Evolutionary conservation across 2,888 invertebrate species (phyloP), one percentile per base, ranked within the genome.

Genomic region (Cantharis rufa): DNA sequence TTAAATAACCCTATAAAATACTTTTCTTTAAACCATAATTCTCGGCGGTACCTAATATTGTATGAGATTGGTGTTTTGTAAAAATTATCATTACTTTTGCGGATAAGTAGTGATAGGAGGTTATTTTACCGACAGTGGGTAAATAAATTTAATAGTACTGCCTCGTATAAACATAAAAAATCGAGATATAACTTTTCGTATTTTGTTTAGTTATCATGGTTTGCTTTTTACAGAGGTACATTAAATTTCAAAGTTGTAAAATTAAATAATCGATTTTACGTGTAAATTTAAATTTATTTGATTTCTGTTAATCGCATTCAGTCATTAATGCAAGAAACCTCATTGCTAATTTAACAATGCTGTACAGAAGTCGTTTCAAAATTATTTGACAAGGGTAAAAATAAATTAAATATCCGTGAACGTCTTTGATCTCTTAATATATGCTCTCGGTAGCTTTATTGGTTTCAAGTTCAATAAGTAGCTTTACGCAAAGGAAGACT

Each of bases 401-500:
- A 75, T 71, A 75, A 75, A 75, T 66, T 70, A 75, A 70, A 71
- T 71, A 64, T 71, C 64, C 27, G 62, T 61, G 66, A 70, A 24
- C 61, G 70, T 61, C 75, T 75, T 75, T 75, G 75, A 75, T 75
- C 70, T 75, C 64, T 18, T 66, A 75, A 71, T 66, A 66, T 66
- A 71, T 70, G 61, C 71, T 75, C 75, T 27, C 66, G 18, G 48
- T 15, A 70, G 32, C 70, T 68, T 66, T 70, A 66, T 66, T 66
- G 64, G 64, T 21, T 66, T 66, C 24, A 66, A 66, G 64, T 64
- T 64, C 64, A 64, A 64, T 64, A 64, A 64, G 64, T 64, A 18
- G 48, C 28, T 16, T 69, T 69, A 32, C 62, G 69, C 28, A 16
- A 74, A 70, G 74, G 72, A 78, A 80, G 71, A 75, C 71, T 77